phyloP scores from a whole-genome alignment of 2,113 vertebrate genomes.

The Corythornis vintsioides region DNA sequence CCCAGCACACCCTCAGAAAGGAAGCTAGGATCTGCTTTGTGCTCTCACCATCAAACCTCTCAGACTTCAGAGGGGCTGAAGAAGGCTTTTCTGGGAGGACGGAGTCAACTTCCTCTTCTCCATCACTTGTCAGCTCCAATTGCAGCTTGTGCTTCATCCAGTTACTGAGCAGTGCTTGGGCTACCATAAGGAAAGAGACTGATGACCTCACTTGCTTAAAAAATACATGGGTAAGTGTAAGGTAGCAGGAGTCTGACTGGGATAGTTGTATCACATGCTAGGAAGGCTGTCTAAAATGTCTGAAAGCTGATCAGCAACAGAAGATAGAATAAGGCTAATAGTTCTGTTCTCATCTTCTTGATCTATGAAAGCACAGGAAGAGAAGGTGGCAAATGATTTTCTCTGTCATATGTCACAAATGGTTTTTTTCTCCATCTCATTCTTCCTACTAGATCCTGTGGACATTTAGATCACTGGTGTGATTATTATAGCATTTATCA shows the following conservation, averaged over 20 bases:
- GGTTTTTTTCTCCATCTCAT: not conserved
- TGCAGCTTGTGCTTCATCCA: conserved; percentile 88
- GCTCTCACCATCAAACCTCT: conserved; percentile 87
- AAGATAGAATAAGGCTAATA: not conserved
- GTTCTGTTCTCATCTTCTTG: not conserved
- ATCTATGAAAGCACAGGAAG: not conserved
- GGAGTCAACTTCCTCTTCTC: conserved; percentile 63
- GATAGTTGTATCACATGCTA: not conserved
- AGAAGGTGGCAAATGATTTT: not conserved
- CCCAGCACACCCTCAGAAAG: not conserved
- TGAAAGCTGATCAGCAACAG: not conserved
- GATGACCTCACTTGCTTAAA: not conserved
- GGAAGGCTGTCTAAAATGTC: not conserved
- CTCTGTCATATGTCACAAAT: not conserved
- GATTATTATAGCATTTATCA: not conserved
- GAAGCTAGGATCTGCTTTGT: not conserved
- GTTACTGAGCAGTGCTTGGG: conserved; percentile 83
- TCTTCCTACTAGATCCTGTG: not conserved
- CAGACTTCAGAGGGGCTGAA: conserved; percentile 45
- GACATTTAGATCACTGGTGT: not conserved
- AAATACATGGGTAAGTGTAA: not conserved
- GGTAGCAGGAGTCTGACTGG: not conserved
- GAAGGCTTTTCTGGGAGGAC: not conserved
- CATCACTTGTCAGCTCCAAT: conserved; percentile 76
- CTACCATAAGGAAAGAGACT: conserved; percentile 65